A percentile compares a stretch with the other conserved stretches of the same genome.
Evolutionary conservation across 2,888 invertebrate species (phyloP).

Genomic region (Andrena flavipes): DNA sequence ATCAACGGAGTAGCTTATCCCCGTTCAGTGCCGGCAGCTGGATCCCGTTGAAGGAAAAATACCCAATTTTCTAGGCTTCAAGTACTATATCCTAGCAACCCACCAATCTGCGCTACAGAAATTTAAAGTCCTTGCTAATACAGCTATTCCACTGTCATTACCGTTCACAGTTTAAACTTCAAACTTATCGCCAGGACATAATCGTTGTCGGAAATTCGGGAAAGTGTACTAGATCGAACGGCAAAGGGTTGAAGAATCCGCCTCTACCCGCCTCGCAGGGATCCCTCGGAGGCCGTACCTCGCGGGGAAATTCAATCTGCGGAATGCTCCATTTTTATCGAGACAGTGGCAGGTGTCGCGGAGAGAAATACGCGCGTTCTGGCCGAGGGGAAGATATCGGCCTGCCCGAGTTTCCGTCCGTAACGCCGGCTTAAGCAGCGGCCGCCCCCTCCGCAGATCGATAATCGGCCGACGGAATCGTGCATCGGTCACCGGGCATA

Average conservation of each 20-base stretch:
- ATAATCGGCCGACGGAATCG: constrained; percentile 45
- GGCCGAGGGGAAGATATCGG: constrained; percentile 14
- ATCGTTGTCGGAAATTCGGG: neutral
- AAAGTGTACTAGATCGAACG: constrained; percentile 2
- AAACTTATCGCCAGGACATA: neutral
- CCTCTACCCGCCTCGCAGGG: neutral
- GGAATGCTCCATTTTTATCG: constrained; percentile 40
- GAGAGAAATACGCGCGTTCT: constrained; percentile 5
- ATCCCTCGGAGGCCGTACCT: neutral
- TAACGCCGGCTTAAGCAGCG: constrained; percentile 38
- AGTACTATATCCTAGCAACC: no score
- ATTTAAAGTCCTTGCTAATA: no score
- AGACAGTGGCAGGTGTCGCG: constrained; percentile 44
- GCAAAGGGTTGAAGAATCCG: constrained; percentile 23
- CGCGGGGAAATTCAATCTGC: constrained; percentile 37
- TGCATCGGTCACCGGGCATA: constrained; percentile 29
- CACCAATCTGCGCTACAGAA: no score
- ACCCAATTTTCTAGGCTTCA: no score
- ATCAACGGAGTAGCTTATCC: no score
- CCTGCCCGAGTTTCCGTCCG: constrained; percentile 28
- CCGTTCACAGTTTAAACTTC: no score
- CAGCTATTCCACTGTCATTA: no score
- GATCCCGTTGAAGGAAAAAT: no score
- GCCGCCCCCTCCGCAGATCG: constrained; percentile 33
- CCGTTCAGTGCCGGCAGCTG: no score